A percentile compares a stretch with the other conserved stretches of the same genome.
phyloP scores from a whole-genome alignment of 2,113 vertebrate species.

The Pheucticus melanocephalus region DNA sequence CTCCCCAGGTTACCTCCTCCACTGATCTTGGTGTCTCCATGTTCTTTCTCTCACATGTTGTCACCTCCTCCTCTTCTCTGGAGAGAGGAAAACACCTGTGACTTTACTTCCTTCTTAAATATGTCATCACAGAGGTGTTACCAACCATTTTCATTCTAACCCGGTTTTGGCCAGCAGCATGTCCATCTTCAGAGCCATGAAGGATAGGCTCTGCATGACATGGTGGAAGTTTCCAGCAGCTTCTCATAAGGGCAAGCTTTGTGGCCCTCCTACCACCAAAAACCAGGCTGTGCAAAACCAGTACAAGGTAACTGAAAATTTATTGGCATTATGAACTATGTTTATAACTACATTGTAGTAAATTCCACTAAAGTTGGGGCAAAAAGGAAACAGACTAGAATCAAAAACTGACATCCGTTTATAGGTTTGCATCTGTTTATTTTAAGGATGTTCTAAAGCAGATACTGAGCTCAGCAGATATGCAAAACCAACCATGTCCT shows the following conservation, averaged over 20 bases:
- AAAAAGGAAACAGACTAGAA: background rate
- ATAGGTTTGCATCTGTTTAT: accelerated
- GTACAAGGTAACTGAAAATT: background rate
- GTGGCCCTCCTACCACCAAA: background rate
- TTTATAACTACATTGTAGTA: background rate
- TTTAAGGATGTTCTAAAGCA: background rate
- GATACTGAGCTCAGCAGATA: background rate
- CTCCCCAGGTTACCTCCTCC: background rate
- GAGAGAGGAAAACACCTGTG: background rate
- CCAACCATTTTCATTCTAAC: background rate
- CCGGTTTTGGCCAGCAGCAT: background rate
- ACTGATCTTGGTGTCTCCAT: too few species aligned
- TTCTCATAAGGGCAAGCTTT: background rate
- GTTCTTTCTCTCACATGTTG: background rate
- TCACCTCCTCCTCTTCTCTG: background rate
- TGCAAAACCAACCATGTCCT: accelerated
- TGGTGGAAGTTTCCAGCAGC: background rate
- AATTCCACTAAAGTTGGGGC: accelerated
- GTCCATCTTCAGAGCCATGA: background rate
- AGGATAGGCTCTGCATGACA: background rate
- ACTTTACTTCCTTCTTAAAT: background rate
- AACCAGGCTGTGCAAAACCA: background rate
- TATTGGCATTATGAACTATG: too few species aligned
- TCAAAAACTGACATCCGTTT: background rate
- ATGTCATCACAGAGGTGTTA: background rate